Evolutionary conservation across 2,113 vertebrate species (phyloP), one percentile per base, ranked within the genome.

Genomic region (Naja naja): DNA sequence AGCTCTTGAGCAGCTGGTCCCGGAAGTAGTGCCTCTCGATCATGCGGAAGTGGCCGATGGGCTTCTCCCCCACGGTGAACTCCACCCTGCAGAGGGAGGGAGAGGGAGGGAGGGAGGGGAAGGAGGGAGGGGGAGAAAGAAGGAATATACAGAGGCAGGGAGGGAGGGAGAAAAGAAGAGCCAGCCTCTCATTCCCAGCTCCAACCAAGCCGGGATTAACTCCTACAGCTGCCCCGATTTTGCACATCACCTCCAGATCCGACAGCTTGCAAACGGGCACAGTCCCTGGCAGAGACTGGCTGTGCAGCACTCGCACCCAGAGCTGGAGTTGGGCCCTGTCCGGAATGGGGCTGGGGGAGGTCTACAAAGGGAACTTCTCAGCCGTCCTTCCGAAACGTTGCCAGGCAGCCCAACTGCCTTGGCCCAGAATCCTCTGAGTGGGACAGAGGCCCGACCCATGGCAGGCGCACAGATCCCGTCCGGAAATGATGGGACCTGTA

Each of bases 21-120:
- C 98, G 98, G 97, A 99, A 99, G 94, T 99, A 99, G 96, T 99
- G 99, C 96, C 99, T 98, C 98, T 99, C 99, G 0, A 99, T 99
- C 99, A 99, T 99, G 60, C 99, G 98, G 97, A 99, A 99, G 97
- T 99, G 99, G 96, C 99, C 99, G 91, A 99, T 99, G 90, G 99
- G 98, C 90, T 98, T 98, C 94, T 99, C 99, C 39, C 99, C 99
- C 54, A 99, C 99, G 0, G 99, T 99, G 97, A 99, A 99, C 97
- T 99, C 99, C 96, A 99, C 99, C 95, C 99, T 99, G 97, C 53
- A 92, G 55, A 2, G 22, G 92, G 56, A 93, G 89, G 3, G 39
- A 1, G n/a, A 1, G 12, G 93, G 3, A 4, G 1, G 14, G 3
- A 6, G 18, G 27, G 18, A 81, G 6, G 4, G 5, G 14, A 2